Conservation (phyloP, 2,888 invertebrate species). For the Chydorus sphaericus region DNA sequence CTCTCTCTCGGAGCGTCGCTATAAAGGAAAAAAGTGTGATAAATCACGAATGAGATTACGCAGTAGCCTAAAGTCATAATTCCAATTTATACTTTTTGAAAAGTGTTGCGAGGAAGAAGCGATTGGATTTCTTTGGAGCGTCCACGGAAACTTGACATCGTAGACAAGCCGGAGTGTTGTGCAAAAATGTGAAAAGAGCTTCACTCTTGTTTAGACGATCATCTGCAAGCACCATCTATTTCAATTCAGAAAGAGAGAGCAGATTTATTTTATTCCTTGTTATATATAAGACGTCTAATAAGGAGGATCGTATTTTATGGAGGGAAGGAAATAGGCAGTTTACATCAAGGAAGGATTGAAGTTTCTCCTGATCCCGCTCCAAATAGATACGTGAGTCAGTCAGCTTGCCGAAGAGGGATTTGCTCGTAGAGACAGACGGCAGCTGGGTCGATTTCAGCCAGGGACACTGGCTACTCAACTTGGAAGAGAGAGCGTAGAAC, state of each 20-base stretch:
- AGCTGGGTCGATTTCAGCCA: constrained; percentile 37
- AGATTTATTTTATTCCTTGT: constrained; percentile 17
- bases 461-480: constrained; percentile 35
- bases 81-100: constrained; percentile 51
- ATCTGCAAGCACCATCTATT: constrained; percentile 70
- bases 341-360: constrained; percentile 75
- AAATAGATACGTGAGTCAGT: constrained; percentile 55
- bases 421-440: constrained; percentile 57
- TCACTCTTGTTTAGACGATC: constrained; percentile 76
- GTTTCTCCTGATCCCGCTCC: constrained; percentile 65
- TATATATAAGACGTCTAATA: not conserved
- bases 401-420: constrained; percentile 66
- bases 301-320: constrained; percentile 17
- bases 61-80: not conserved
- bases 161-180: constrained; percentile 77
- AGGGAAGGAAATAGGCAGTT: no score
- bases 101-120: constrained; percentile 70
- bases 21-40: not conserved
- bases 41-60: not conserved
- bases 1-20: constrained; percentile 9
- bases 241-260: not conserved
- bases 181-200: constrained; percentile 77
- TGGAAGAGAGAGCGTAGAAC: constrained; percentile 66
- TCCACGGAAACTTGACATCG: constrained; percentile 40
- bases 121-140: constrained; percentile 59